A percentile compares a stretch with the other conserved stretches of the same genome.
Evolutionary conservation across 2,888 invertebrate genomes (phyloP).

Genomic region (Elysia crispata): DNA sequence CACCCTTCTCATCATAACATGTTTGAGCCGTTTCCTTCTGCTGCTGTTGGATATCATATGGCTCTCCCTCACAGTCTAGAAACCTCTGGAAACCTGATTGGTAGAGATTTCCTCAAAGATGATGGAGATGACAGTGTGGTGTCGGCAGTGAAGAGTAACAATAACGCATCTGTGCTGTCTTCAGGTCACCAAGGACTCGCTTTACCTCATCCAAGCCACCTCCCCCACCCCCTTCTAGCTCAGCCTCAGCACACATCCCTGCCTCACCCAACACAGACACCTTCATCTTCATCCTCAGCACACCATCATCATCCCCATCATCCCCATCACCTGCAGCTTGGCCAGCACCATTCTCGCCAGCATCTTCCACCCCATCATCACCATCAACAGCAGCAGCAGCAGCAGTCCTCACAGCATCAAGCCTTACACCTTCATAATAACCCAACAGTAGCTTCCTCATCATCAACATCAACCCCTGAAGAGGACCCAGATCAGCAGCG

Average conservation of each 20-base stretch:
- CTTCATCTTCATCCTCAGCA: constrained; percentile 5
- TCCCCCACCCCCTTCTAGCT: no score
- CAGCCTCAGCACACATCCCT: not conserved
- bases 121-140: constrained; percentile 26
- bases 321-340: constrained; percentile 18
- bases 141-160: not conserved
- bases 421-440: not conserved
- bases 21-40: constrained; percentile 23
- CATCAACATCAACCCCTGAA: constrained; percentile 15
- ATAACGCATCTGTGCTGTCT: not conserved
- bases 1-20: constrained; percentile 37
- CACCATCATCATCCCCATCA: not conserved
- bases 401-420: not conserved
- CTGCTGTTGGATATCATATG: constrained; percentile 35
- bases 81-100: not conserved
- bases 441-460: not conserved
- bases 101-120: constrained; percentile 25
- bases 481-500: constrained; percentile 41
- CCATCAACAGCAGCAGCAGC: constrained; percentile 17
- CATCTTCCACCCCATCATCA: not conserved
- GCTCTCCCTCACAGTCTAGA: constrained; percentile 26
- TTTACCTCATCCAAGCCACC: no score
- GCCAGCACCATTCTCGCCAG: not conserved
- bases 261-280: not conserved
- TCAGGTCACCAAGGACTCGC: not conserved